phyloP scores from a whole-genome alignment of 2,797 vertebrate species.

The Saxicola maurus region DNA sequence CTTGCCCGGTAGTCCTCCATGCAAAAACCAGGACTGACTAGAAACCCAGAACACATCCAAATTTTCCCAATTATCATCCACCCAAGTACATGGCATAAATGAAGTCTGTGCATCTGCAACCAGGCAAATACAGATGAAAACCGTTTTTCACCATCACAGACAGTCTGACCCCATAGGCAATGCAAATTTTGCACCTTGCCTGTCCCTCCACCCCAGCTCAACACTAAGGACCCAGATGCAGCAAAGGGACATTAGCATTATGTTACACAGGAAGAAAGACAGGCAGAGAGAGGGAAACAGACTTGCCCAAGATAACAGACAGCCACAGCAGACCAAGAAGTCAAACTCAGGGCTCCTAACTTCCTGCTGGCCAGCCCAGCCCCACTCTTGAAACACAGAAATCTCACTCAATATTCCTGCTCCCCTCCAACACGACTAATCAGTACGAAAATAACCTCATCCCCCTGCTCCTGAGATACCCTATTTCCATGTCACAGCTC shows the following conservation, averaged over 20 bases:
- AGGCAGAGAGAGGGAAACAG: constrained; percentile 47
- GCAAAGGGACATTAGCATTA: constrained; percentile 14
- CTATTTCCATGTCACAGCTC: not conserved
- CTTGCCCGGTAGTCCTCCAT: not conserved
- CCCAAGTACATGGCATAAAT: not conserved
- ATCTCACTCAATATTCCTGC: not conserved
- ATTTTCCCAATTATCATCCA: not conserved
- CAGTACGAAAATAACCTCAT: not conserved
- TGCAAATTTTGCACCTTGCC: not conserved
- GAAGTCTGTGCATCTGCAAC: constrained; percentile 1
- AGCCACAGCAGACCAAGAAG: constrained; percentile 42
- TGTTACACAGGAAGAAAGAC: constrained; percentile 44
- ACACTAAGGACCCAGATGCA: not conserved
- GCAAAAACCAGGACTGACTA: not conserved
- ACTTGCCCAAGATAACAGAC: constrained; percentile 46
- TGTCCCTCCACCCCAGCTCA: not conserved
- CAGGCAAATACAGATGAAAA: not conserved
- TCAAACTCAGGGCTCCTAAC: constrained; percentile 5
- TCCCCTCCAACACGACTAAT: not conserved
- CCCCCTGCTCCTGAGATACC: not conserved
- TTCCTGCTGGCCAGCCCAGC: not conserved
- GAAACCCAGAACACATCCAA: not conserved
- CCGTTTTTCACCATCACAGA: not conserved
- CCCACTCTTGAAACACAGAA: not conserved
- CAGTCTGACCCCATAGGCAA: not conserved